A percentile compares a stretch with the other conserved stretches of the same genome.
Evolutionary conservation across 2,888 invertebrate genomes (phyloP).

Genomic region (Conops quadrifasciatus): DNA sequence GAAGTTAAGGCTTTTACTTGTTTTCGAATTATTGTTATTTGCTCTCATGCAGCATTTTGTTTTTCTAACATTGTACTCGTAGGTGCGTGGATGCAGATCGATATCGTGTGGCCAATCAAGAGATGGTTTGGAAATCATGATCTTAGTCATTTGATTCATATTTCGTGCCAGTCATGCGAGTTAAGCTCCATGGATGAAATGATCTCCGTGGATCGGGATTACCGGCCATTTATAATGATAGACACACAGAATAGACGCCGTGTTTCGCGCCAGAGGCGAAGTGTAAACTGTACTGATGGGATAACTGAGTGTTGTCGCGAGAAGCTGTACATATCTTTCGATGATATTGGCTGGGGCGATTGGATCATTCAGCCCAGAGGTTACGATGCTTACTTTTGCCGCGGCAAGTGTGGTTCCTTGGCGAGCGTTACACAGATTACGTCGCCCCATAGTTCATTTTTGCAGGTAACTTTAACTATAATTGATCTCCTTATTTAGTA

Average conservation of each 20-base stretch:
- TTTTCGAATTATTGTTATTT: too few relatives aligned
- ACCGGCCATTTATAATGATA: slow-evolving; percentile 80
- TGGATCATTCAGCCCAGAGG: slow-evolving; percentile 86
- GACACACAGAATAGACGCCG: slow-evolving; percentile 78
- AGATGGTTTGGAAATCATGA: slow-evolving; percentile 79
- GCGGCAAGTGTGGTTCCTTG: slow-evolving; percentile 79
- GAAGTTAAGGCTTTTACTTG: too few relatives aligned
- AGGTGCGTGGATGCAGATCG: slow-evolving; percentile 85
- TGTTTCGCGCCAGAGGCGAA: slow-evolving; percentile 67
- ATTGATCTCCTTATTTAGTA: slow-evolving; percentile 7
- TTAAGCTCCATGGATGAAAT: slow-evolving; percentile 70
- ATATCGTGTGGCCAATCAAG: slow-evolving; percentile 78
- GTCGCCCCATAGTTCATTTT: slow-evolving; percentile 76
- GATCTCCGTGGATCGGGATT: slow-evolving; percentile 75
- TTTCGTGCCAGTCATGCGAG: slow-evolving; percentile 81
- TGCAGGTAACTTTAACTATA: slow-evolving; percentile 70
- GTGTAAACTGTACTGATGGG: slow-evolving; percentile 75
- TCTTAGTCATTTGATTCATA: slow-evolving; percentile 76
- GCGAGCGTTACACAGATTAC: slow-evolving; percentile 74
- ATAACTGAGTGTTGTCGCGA: slow-evolving; percentile 84
- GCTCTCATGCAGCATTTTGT: not conserved
- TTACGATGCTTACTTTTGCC: slow-evolving; percentile 88
- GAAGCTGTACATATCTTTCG: slow-evolving; percentile 82
- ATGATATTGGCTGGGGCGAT: slow-evolving; percentile 86
- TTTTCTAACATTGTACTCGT: slow-evolving; percentile 40